Evolutionary conservation across 1,140 invertebrate genomes (phyloP).

Genomic region (Delia radicum): DNA sequence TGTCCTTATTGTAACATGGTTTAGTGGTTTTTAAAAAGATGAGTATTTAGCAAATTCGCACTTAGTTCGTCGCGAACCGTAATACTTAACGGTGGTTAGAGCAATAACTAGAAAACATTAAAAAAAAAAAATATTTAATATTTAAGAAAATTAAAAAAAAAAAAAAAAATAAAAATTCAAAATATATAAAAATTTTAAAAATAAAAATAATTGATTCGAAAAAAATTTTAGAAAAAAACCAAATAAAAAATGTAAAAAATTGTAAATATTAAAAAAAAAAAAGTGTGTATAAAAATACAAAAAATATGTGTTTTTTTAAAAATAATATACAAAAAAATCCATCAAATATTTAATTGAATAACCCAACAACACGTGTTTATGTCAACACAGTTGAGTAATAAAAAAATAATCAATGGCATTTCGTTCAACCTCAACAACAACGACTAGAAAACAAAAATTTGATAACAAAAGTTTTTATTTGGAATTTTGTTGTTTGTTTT

Average conservation of each 20-base stretch:
- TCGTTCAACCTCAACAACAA: too few species aligned
- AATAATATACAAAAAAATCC: neutral
- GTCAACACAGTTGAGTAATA: neutral
- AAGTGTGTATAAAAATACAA: neutral
- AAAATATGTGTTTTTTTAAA: too few species aligned
- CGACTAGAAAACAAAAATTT: neutral
- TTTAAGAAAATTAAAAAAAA: neutral
- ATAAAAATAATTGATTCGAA: too few species aligned
- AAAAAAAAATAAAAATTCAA: neutral
- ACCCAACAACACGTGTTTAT: neutral
- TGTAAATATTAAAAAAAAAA: neutral
- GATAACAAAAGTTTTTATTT: neutral
- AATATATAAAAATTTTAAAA: neutral
- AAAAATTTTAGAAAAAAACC: neutral
- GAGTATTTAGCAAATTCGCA: conserved; percentile 22
- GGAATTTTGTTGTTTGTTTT: neutral
- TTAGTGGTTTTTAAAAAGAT: conserved; percentile 7
- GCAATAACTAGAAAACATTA: neutral
- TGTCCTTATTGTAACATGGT: too few species aligned
- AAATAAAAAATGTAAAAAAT: neutral
- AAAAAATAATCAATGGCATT: neutral
- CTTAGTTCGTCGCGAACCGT: conserved; percentile 15
- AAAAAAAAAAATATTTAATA: too few species aligned
- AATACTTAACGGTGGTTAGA: conserved; percentile 1
- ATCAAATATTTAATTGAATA: neutral